Base-by-base conservation (phyloP, 2,888 invertebrate genomes). In the Tipula vernalis region DNA sequence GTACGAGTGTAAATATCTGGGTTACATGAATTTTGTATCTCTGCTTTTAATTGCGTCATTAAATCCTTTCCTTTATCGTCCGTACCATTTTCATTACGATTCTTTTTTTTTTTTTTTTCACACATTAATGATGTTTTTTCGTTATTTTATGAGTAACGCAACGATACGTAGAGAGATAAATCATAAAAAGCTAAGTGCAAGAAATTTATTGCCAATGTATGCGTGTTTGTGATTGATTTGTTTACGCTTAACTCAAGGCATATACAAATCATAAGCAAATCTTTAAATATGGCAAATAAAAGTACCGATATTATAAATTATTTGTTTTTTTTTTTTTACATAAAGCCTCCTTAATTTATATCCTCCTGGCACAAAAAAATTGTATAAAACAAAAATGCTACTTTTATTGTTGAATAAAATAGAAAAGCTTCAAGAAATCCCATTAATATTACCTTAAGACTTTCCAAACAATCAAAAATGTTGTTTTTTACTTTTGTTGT, bases 361-460 rank as follows among this genome's bases (percentile, higher is more conserved):
- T 71, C 71, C 71, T 71, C 4, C 71, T 71, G 71, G 71, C 71
- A 28, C 10, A 18, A 71, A n/a, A 5, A 51, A 51, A 51, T n/a
- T 5, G 10, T 10, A 3, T 10, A 39, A 51, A 28, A 18, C 8
- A 28, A 28, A 71, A 51, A 47, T 12, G 12, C 10, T 18, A 28
- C 18, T 71, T 71, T 71, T 71, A 71, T 18, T 71, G 71, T 71
- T 71, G 28, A 71, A 71, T 71, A 71, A 71, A 71, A 71, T 71
- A 71, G 71, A 71, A 71, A 71, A 71, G 71, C 71, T 71, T 28
- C 0, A 28, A 71, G 71, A 71, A 71, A 71, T 71, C 71, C 28
- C 71, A 71, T 71, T 71, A 71, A 71, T 71, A 71, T 71, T 71
- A 71, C 71, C 71, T 71, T 71, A 71, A 71, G 71, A 71, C 71